A percentile compares a stretch with the other conserved stretches of the same genome.
phyloP scores from a whole-genome alignment of 2,888 invertebrate species.

The Artemia sinica region DNA sequence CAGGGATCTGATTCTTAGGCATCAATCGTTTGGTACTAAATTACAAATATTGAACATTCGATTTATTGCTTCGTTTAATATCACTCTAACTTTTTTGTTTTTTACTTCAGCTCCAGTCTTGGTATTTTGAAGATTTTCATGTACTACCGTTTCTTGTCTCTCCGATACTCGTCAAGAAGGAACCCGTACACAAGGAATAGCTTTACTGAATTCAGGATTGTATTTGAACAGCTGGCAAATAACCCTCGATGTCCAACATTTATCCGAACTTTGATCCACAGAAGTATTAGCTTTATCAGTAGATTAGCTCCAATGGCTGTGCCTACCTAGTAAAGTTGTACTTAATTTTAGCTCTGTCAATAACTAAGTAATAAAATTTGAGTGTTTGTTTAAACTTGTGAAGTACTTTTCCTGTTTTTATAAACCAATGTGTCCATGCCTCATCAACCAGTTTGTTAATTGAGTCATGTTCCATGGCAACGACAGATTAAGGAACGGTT shows the following conservation, averaged over 20 bases:
- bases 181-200: constrained; percentile 90
- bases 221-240: constrained; percentile 47
- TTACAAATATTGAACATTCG: too few species aligned
- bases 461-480: too few species aligned
- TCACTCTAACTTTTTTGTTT: not conserved
- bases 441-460: too few species aligned
- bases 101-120: constrained; percentile 58
- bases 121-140: constrained; percentile 81
- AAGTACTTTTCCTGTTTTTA: too few species aligned
- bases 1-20: too few species aligned
- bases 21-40: too few species aligned
- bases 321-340: constrained; percentile 19
- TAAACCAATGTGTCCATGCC: too few species aligned
- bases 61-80: not conserved
- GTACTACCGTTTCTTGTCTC: constrained; percentile 86
- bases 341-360: too few species aligned
- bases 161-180: constrained; percentile 79
- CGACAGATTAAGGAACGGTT: too few species aligned
- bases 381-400: too few species aligned
- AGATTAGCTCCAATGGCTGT: constrained; percentile 53
- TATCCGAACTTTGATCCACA: constrained; percentile 17
- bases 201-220: constrained; percentile 65
- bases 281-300: constrained; percentile 41
- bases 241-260: constrained; percentile 48
- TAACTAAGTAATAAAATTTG: too few species aligned